Evolutionary conservation across 2,797 vertebrate species (phyloP).

Genomic region (Parauchenoglanis punctatus): DNA sequence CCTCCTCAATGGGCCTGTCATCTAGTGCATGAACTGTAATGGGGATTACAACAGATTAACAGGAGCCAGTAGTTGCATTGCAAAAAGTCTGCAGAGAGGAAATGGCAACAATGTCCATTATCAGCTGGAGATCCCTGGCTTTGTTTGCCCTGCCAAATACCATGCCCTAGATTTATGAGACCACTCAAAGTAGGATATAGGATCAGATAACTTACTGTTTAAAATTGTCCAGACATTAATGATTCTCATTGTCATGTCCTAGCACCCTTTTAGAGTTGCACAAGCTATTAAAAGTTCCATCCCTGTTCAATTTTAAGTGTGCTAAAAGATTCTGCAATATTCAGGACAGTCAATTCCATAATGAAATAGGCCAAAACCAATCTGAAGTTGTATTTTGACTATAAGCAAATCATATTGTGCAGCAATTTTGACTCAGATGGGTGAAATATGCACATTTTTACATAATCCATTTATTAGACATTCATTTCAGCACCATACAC

Average conservation of each 20-base stretch:
- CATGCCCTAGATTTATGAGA: not conserved
- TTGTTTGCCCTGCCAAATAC: not conserved
- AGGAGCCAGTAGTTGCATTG: not conserved
- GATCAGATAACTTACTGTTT: not conserved
- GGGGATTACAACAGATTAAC: slow-evolving; percentile 14
- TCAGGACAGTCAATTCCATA: not conserved
- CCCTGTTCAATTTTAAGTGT: not conserved
- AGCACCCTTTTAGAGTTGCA: not conserved
- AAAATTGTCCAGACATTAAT: not conserved
- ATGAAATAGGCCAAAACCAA: not conserved
- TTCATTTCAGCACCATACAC: not conserved
- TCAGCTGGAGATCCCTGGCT: not conserved
- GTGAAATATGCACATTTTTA: not conserved
- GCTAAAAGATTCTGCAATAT: not conserved
- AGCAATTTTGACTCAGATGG: not conserved
- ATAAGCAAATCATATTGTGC: not conserved
- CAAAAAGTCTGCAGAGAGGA: not conserved
- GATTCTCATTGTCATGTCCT: not conserved
- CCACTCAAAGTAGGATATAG: not conserved
- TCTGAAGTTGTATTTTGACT: not conserved
- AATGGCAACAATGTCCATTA: not conserved
- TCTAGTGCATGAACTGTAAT: slow-evolving; percentile 21
- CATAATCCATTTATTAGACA: not conserved
- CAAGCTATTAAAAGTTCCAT: not conserved
- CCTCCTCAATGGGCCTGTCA: not conserved